phyloP scores from a whole-genome alignment of 1,140 invertebrate species.

The Cyclargus thomasi region DNA sequence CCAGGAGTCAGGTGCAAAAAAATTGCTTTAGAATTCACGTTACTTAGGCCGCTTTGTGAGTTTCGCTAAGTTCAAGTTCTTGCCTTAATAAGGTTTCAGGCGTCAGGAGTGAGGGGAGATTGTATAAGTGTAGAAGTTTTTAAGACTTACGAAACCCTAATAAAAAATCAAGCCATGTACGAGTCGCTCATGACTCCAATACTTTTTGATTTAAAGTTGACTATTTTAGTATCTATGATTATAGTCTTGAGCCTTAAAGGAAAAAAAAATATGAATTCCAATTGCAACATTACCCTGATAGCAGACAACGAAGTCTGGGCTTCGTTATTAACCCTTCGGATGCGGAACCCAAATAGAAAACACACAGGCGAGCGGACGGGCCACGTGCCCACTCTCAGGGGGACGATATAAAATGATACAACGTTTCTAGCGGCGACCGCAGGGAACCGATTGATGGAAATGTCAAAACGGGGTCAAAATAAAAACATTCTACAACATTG shows the following conservation, averaged over 20 bases:
- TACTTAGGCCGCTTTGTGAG: constrained; percentile 24
- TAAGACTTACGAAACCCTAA: constrained; percentile 50
- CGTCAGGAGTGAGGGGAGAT: constrained; percentile 29
- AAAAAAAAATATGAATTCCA: too few relatives aligned
- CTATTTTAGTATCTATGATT: too few relatives aligned
- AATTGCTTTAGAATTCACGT: constrained; percentile 17
- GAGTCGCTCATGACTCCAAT: too few relatives aligned
- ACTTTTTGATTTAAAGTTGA: too few relatives aligned
- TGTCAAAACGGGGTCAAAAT: constrained; percentile 41
- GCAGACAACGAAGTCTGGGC: too few relatives aligned
- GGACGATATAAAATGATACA: constrained; percentile 64
- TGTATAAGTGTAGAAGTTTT: constrained; percentile 38
- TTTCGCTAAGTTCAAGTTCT: constrained; percentile 32
- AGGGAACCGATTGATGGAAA: constrained; percentile 56
- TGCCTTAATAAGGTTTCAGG: constrained; percentile 36
- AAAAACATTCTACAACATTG: neutral
- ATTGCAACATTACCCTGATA: too few relatives aligned
- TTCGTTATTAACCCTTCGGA: too few relatives aligned
- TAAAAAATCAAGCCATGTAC: constrained; percentile 15
- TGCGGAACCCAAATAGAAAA: constrained; percentile 56
- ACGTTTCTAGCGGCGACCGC: constrained; percentile 39
- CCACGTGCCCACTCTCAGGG: constrained; percentile 42
- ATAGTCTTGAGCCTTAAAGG: too few relatives aligned
- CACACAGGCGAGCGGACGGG: constrained; percentile 52
- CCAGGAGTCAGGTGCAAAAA: neutral